Evolutionary conservation across 2,797 vertebrate species (phyloP), one percentile per base, ranked within the genome.

Genomic region (Mormyrops boulengeri): DNA sequence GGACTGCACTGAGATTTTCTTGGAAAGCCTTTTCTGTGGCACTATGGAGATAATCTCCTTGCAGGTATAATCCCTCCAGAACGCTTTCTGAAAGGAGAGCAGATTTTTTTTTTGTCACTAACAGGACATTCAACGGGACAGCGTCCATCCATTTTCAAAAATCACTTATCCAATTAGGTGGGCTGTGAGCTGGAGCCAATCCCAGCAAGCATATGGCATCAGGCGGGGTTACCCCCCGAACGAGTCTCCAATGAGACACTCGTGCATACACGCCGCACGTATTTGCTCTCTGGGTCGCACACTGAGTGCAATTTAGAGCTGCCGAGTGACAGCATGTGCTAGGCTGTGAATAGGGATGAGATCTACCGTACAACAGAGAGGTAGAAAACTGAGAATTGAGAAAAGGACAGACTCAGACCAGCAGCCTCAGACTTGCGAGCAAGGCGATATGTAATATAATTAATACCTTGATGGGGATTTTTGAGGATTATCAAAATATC

Each of bases 151-250:
- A 50, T 85, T 52, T 52, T 85, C 82, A 85, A 50, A 50, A 85
- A 85, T 50, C 82, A 49, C 47, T 85, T 85, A 50, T 85, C 82
- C 47, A 85, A 85, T 85, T 85, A 49, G 82, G 82, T 52, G 47
- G 77, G n/a, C 82, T 85, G 38, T 38, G 5, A 73, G 4, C 17
- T 87, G 69, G 22, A 82, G 85, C 82, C 82, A 26, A 50, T 85
- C 41, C 47, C 47, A 85, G 19, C 9, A 0, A 30, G 41, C 82
- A 85, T 85, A 85, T 85, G 80, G 44, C 44, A 50, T 50, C 41
- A 85, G 47, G 80, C 44, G 0, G 80, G 80, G 80, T 50, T 14
- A 22, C 82, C 47, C 82, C 82, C 47, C 4, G 47, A 85, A 52
- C 3, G 47, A 85, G 47, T 1, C 47, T 85, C 82, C 82, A 52